phyloP scores from a whole-genome alignment of 2,797 vertebrate species.

The Paguma larvata region DNA sequence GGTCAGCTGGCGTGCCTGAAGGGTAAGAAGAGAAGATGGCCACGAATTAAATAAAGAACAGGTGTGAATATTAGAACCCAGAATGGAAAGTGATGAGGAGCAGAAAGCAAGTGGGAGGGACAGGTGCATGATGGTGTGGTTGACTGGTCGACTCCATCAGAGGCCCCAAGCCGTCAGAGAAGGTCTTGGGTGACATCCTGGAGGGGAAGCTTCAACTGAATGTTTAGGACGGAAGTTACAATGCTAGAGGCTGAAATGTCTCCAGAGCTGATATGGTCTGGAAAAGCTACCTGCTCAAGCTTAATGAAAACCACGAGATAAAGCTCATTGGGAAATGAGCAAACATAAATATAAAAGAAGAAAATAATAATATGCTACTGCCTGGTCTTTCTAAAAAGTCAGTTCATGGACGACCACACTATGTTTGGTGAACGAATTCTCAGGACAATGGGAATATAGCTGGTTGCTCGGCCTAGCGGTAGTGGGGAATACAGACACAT shows the following conservation, averaged over 20 bases:
- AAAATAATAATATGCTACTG: not conserved
- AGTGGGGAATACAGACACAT: not conserved
- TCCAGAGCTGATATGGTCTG: not conserved
- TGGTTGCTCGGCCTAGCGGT: too few relatives aligned
- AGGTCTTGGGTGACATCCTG: not conserved
- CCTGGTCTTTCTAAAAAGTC: not conserved
- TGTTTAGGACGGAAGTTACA: not conserved
- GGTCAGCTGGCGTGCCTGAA: rapidly evolving
- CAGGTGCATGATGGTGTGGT: not conserved
- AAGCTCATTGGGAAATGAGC: not conserved
- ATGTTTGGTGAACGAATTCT: not conserved
- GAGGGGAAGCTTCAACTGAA: not conserved
- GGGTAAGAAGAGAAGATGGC: not conserved
- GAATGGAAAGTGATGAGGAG: not conserved
- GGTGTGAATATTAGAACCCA: not conserved
- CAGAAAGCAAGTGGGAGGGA: not conserved
- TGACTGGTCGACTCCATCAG: not conserved
- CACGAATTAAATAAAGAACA: not conserved
- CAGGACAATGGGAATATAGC: not conserved
- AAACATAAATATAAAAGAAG: not conserved
- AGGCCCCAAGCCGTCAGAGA: not conserved
- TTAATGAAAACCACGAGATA: not conserved
- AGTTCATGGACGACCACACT: not conserved
- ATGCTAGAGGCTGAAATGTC: not conserved
- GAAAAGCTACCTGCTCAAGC: not conserved